Base-by-base conservation (phyloP, 2,797 vertebrate species). In the Molossus molossus region DNA sequence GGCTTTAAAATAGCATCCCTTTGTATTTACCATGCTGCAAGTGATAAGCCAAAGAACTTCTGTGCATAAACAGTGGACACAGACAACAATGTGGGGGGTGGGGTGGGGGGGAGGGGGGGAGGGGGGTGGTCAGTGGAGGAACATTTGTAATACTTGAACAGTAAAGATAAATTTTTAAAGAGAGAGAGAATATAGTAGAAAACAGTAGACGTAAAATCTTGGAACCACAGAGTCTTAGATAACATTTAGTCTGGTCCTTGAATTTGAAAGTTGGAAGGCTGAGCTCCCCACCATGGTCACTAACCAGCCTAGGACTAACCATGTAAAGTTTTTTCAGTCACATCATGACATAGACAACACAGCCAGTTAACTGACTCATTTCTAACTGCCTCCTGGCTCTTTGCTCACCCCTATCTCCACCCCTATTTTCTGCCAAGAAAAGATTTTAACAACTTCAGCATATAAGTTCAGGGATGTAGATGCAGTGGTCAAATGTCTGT, bases 1-100 rank as follows among this genome's bases (percentile, higher is more conserved):
- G 62, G 53, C 48, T 94, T n/a, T 79, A 87, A 90, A 92, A 80
- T 72, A 92, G n/a, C 64, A 45, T 84, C 17, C 90, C 2, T 93
- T 82, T 83, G 45, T 79, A 84, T 50, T 86, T 77, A 40, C 45
- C 76, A 85, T 76, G n/a, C 45, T 93, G 25, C 33, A 45, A 45
- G 40, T 45, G 40, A 45, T 45, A 45, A 45, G 40, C 40, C 40
- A 45, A 45, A 45, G 40, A 45, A 45, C 40, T 45, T 45, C 40
- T 45, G 6, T 45, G 40, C 40, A 45, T 45, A 45, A 45, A 45
- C 40, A 45, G 6, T 45, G 40, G 40, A 45, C 40, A 45, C 40
- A 45, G 40, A 45, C 40, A 45, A 45, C 40, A 45, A 45, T 45
- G 40, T 6, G 6, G 40, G 40, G 40, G 40, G 4, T 5, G 40